phyloP scores from a whole-genome alignment of 2,113 vertebrate species.

The Epinephelus lanceolatus region DNA sequence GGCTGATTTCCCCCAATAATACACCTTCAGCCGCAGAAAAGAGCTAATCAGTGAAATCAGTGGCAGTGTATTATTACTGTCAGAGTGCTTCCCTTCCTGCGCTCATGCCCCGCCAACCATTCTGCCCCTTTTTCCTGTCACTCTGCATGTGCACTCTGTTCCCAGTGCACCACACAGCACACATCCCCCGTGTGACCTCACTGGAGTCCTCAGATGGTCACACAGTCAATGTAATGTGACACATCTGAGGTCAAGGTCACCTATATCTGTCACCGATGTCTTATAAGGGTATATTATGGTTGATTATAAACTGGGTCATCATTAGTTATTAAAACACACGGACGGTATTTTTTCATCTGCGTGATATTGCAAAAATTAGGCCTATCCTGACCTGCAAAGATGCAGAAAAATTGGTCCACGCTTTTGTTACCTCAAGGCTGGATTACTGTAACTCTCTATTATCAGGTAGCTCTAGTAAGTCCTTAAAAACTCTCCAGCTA shows the following conservation, averaged over 20 bases:
- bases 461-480: too few species aligned
- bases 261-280: not conserved
- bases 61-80: conserved; percentile 69
- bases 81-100: conserved; percentile 48
- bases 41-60: conserved; percentile 72
- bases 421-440: too few species aligned
- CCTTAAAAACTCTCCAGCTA: too few species aligned
- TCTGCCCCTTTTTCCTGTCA: conserved; percentile 9
- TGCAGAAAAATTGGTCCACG: too few species aligned
- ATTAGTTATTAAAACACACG: not conserved
- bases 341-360: too few species aligned
- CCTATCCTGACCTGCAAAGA: too few species aligned
- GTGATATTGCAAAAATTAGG: too few species aligned
- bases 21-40: conserved; percentile 60
- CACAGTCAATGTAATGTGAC: not conserved
- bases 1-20: conserved; percentile 70
- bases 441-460: too few species aligned
- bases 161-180: not conserved
- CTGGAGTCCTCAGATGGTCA: conserved; percentile 6
- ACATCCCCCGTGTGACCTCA: not conserved
- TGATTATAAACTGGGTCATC: not conserved
- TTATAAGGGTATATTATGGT: not conserved
- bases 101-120: conserved; percentile 17
- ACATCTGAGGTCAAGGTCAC: not conserved
- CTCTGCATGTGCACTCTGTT: conserved; percentile 7